A percentile compares a stretch with the other conserved stretches of the same genome.
These are phyloP conservation scores for Sycophila texana DNA, from an alignment of 2,888 invertebrate species.

Conservation along the genomic window DNA sequence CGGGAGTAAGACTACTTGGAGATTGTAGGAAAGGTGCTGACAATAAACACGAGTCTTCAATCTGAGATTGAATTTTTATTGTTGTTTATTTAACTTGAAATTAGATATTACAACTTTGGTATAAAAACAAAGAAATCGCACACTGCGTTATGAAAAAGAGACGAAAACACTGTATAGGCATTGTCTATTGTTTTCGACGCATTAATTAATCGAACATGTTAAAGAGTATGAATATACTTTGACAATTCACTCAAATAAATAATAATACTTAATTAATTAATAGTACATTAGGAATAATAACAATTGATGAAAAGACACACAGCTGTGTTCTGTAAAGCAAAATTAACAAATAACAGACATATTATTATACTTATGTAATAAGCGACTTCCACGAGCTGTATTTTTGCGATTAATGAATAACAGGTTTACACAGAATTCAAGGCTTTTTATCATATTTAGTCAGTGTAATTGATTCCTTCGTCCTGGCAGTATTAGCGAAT, in stretches of 20 bases:
- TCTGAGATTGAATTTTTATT: conserved; percentile 61
- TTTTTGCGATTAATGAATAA: conserved; percentile 36
- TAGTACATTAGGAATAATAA: conserved; percentile 50
- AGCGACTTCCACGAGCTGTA: conserved; percentile 54
- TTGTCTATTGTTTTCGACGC: conserved; percentile 45
- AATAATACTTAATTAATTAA: conserved; percentile 46
- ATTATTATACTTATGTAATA: conserved; percentile 46
- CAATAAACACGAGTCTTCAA: conserved; percentile 62
- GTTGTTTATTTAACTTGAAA: conserved; percentile 74
- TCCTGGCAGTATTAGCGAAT: no score
- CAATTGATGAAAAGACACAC: conserved; percentile 51
- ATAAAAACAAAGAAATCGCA: conserved; percentile 71
- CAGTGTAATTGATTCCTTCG: no score
- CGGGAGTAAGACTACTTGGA: conserved; percentile 38
- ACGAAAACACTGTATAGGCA: conserved; percentile 39
- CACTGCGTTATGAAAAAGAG: conserved; percentile 56
- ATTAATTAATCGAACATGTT: conserved; percentile 49
- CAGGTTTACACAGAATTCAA: conserved; percentile 44
- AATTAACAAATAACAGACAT: conserved; percentile 58
- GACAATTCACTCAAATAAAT: conserved; percentile 50
- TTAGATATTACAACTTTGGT: conserved; percentile 77
- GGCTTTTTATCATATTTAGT: conserved; percentile 13
- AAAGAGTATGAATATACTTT: conserved; percentile 43
- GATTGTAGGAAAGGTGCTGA: conserved; percentile 55
- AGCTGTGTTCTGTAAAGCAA: conserved; percentile 44